phyloP scores from a whole-genome alignment of 2,113 vertebrate species.

The Dasyprocta punctata region DNA sequence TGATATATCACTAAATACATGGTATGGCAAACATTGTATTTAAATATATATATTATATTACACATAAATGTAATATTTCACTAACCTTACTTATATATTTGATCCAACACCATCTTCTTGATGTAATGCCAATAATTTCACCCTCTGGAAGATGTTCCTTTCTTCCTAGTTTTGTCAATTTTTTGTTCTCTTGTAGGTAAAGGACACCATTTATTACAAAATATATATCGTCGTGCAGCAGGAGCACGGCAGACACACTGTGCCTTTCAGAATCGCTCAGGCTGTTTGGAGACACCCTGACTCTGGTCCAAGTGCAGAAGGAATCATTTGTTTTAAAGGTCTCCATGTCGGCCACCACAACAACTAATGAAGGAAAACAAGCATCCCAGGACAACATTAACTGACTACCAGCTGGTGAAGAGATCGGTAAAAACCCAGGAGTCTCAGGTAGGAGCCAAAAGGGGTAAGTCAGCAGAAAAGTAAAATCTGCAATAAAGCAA shows the following conservation, averaged over 20 bases:
- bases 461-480: conserved; percentile 36
- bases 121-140: conserved; percentile 58
- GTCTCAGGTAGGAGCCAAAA: neutral
- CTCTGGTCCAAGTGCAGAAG: conserved; percentile 59
- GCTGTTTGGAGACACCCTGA: conserved; percentile 49
- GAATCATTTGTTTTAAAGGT: conserved; percentile 69
- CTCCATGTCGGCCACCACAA: conserved; percentile 55
- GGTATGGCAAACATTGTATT: neutral
- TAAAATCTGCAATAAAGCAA: conserved; percentile 58
- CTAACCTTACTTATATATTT: conserved; percentile 57
- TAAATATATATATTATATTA: neutral
- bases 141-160: conserved; percentile 44
- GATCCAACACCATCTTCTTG: conserved; percentile 74
- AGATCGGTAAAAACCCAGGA: neutral
- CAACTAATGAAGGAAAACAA: neutral
- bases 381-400: accelerated
- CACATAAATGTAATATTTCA: conserved; percentile 36
- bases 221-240: neutral
- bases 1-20: neutral
- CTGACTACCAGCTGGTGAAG: neutral
- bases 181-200: neutral
- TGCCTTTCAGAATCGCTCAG: conserved; percentile 54
- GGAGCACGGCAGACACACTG: neutral
- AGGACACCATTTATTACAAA: conserved; percentile 62
- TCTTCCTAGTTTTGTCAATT: neutral